Conservation (phyloP, 2,113 vertebrate genomes). For the Atrichornis clamosus region DNA sequence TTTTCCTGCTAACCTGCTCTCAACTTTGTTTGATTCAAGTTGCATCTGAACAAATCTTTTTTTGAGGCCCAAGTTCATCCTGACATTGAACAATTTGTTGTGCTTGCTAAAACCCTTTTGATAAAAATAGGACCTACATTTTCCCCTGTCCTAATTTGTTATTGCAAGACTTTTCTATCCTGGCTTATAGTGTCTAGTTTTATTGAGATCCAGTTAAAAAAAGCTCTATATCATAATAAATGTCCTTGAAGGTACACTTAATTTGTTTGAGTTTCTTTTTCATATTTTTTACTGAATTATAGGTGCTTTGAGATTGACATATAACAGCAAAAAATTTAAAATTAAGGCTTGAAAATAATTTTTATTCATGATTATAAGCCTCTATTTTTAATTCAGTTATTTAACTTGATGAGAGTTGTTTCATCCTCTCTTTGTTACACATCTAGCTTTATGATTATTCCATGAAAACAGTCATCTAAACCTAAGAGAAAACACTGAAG, state of each 20-base stretch:
- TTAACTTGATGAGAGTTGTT: neutral
- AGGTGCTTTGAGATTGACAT: neutral
- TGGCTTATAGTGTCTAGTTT: neutral
- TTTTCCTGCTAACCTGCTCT: neutral
- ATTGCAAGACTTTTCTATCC: neutral
- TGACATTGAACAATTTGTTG: conserved; percentile 12
- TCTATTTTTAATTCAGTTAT: neutral
- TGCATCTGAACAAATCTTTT: neutral
- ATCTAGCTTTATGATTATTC: neutral
- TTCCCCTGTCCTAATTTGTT: neutral
- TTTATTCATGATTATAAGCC: neutral
- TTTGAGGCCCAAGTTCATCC: neutral
- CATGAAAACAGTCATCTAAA: neutral
- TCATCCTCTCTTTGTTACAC: neutral
- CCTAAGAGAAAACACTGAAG: neutral
- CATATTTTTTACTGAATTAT: neutral
- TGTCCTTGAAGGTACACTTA: neutral
- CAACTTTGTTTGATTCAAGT: neutral
- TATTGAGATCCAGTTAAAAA: neutral
- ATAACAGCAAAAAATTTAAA: neutral
- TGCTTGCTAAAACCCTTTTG: neutral
- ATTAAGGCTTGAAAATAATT: neutral
- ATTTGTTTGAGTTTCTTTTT: neutral
- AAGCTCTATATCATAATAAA: neutral
- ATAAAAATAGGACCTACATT: neutral